Conservation (phyloP, 2,113 vertebrate species). For the Zosterops hypoxanthus region DNA sequence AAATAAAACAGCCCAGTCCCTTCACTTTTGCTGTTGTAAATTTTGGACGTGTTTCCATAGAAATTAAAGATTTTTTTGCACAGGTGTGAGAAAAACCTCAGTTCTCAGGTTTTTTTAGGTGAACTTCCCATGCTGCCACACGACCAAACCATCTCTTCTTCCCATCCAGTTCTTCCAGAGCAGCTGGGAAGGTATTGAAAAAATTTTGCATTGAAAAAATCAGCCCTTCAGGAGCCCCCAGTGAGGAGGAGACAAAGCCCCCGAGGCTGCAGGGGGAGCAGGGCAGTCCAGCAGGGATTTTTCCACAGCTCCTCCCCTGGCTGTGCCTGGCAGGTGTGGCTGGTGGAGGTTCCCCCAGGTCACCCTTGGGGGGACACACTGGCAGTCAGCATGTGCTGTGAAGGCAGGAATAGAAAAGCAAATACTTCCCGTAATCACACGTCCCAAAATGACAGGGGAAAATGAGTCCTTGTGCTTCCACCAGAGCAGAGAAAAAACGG, state of each 20-base stretch:
- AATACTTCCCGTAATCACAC: slow-evolving; percentile 44
- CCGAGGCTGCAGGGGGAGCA: not conserved
- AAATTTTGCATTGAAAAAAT: rapidly evolving
- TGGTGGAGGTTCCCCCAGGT: slow-evolving; percentile 38
- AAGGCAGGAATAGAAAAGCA: slow-evolving; percentile 57
- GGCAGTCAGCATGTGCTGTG: slow-evolving; percentile 33
- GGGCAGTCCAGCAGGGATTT: not conserved
- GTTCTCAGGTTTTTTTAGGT: not conserved
- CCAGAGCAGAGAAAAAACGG: not conserved
- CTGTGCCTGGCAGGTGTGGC: not conserved
- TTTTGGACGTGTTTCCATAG: not conserved
- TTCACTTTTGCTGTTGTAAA: not conserved
- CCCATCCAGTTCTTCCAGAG: not conserved
- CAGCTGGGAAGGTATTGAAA: not conserved
- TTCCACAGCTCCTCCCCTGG: not conserved
- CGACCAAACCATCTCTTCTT: not conserved
- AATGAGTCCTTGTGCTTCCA: slow-evolving; percentile 31
- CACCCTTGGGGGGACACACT: slow-evolving; percentile 32
- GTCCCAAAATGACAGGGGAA: slow-evolving; percentile 46
- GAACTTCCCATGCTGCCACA: not conserved
- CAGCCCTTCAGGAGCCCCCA: not conserved
- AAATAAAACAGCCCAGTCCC: not conserved
- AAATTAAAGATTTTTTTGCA: not conserved
- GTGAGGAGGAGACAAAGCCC: not conserved
- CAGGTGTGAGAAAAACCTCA: not conserved